phyloP scores from a whole-genome alignment of 2,113 vertebrate genomes.

The Pleuronectes platessa region DNA sequence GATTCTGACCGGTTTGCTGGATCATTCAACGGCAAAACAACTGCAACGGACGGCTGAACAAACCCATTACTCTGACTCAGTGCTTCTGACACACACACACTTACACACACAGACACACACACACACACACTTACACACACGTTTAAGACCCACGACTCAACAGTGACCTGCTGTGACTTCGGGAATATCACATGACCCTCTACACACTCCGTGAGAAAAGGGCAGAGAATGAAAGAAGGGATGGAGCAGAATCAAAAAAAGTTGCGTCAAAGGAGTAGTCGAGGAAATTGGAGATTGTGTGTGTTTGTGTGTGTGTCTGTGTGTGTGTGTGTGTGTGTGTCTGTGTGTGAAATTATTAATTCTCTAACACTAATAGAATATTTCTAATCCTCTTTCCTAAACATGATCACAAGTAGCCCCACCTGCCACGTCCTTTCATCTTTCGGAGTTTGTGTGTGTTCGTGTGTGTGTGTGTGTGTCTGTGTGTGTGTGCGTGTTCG shows the following conservation, averaged over 20 bases:
- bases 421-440: conserved; percentile 23
- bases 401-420: conserved; percentile 26
- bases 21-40: conserved; percentile 71
- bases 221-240: conserved; percentile 46
- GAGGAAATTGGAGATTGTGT: conserved; percentile 8
- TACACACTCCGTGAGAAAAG: conserved; percentile 47
- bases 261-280: conserved; percentile 12
- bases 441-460: conserved; percentile 19
- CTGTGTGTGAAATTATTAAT: conserved; percentile 2
- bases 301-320: background rate
- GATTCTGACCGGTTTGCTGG: conserved; percentile 64
- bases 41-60: conserved; percentile 74
- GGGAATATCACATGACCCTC: conserved; percentile 53
- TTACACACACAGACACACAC: conserved; percentile 31
- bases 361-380: conserved; percentile 42
- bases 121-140: conserved; percentile 30
- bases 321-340: background rate
- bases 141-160: conserved; percentile 24
- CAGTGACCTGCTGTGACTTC: conserved; percentile 60
- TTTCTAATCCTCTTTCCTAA: conserved; percentile 38
- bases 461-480: conserved; percentile 1
- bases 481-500: conserved; percentile 25
- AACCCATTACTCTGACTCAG: conserved; percentile 78
- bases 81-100: conserved; percentile 68
- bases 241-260: conserved; percentile 26